phyloP scores from a whole-genome alignment of 1,140 invertebrate species.

The Polypedilum vanderplanki region DNA sequence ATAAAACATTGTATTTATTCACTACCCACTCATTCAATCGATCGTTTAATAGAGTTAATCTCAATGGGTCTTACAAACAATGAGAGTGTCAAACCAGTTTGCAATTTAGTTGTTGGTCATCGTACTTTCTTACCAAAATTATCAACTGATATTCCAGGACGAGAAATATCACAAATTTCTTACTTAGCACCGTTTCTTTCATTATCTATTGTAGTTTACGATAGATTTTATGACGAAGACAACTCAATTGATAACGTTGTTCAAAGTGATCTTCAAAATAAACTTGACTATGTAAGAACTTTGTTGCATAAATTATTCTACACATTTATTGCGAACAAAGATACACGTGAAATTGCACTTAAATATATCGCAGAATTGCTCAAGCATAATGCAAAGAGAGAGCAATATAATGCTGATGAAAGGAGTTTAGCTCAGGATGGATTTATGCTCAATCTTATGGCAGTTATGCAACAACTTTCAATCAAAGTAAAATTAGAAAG shows the following conservation, averaged over 20 bases:
- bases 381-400: slow-evolving; percentile 73
- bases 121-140: slow-evolving; percentile 68
- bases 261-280: slow-evolving; percentile 60
- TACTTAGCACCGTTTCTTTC: slow-evolving; percentile 85
- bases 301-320: slow-evolving; percentile 77
- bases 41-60: slow-evolving; percentile 58
- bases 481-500: slow-evolving; percentile 78
- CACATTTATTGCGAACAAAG: slow-evolving; percentile 70
- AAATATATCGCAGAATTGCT: slow-evolving; percentile 71
- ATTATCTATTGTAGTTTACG: slow-evolving; percentile 71
- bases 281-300: slow-evolving; percentile 62
- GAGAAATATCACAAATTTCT: slow-evolving; percentile 75
- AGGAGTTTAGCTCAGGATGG: slow-evolving; percentile 80
- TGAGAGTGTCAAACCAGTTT: slow-evolving; percentile 62
- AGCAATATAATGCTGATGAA: slow-evolving; percentile 85
- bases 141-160: slow-evolving; percentile 57
- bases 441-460: slow-evolving; percentile 89
- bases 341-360: slow-evolving; percentile 64
- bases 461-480: slow-evolving; percentile 79
- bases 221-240: slow-evolving; percentile 37
- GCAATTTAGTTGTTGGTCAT: slow-evolving; percentile 65
- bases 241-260: slow-evolving; percentile 48
- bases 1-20: slow-evolving; percentile 52
- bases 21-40: slow-evolving; percentile 60
- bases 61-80: slow-evolving; percentile 56